phyloP scores from a whole-genome alignment of 1,140 invertebrate species.

The Cyphomyrmex costatus region DNA sequence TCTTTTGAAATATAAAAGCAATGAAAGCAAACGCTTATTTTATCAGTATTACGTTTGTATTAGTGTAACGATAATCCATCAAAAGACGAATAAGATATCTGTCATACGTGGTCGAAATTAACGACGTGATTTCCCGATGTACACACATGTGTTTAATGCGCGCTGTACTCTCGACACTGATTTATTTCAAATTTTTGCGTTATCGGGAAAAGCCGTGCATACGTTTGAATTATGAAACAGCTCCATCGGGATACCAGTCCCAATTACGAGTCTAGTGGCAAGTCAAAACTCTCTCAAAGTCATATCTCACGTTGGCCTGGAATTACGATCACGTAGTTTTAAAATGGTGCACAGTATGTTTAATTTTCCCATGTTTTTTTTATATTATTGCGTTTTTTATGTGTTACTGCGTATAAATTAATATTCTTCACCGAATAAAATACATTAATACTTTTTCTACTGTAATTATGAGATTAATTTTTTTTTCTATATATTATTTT shows the following conservation, averaged over 20 bases:
- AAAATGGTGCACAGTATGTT: constrained; percentile 22
- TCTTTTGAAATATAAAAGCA: constrained; percentile 3
- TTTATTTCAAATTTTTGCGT: constrained; percentile 61
- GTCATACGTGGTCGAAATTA: constrained; percentile 28
- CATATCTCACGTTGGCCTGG: constrained; percentile 23
- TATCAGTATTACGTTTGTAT: background rate
- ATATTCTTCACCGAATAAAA: background rate
- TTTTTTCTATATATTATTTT: background rate
- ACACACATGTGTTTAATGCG: constrained; percentile 26
- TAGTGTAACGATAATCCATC: constrained; percentile 25
- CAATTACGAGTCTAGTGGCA: constrained; percentile 47
- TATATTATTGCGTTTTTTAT: background rate
- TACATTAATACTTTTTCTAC: background rate
- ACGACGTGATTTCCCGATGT: constrained; percentile 21
- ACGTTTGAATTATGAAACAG: constrained; percentile 64
- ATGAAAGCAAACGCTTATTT: background rate
- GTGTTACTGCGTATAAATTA: background rate
- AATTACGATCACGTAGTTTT: constrained; percentile 15
- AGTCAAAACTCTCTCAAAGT: constrained; percentile 48
- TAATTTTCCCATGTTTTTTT: constrained; percentile 3
- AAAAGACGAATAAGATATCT: constrained; percentile 22
- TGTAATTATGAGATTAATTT: constrained; percentile 12
- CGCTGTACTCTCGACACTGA: constrained; percentile 40
- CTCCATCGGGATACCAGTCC: constrained; percentile 48
- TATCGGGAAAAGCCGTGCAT: constrained; percentile 45